phyloP scores from a whole-genome alignment of 2,888 invertebrate genomes.

The Eupsilia transversa region DNA sequence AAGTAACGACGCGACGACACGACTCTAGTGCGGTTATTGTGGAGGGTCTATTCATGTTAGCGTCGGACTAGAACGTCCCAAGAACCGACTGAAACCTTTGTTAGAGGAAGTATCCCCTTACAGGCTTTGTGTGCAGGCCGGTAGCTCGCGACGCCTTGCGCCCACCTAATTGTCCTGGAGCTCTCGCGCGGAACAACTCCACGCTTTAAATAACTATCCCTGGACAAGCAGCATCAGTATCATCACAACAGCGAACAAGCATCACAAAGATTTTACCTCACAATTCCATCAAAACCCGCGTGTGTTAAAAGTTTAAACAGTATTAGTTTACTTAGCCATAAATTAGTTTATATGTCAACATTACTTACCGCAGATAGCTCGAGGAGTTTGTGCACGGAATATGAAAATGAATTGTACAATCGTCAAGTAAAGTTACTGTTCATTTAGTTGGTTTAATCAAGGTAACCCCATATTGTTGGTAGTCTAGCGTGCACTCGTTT shows the following conservation, averaged over 20 bases:
- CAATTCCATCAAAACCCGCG: slow-evolving; percentile 46
- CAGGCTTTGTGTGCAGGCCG: slow-evolving; percentile 83
- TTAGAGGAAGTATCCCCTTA: slow-evolving; percentile 89
- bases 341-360: slow-evolving; percentile 37
- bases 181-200: slow-evolving; percentile 83
- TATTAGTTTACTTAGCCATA: slow-evolving; percentile 36
- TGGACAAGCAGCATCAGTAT: slow-evolving; percentile 80
- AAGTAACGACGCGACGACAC: slow-evolving; percentile 20
- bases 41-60: slow-evolving; percentile 70
- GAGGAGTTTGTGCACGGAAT: slow-evolving; percentile 38
- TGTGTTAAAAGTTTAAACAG: slow-evolving; percentile 59
- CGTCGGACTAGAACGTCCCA: slow-evolving; percentile 77
- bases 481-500: slow-evolving; percentile 31
- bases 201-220: slow-evolving; percentile 85
- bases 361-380: slow-evolving; percentile 50
- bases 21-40: slow-evolving; percentile 64
- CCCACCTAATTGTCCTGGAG: slow-evolving; percentile 82
- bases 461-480: slow-evolving; percentile 44
- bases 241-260: slow-evolving; percentile 69
- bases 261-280: slow-evolving; percentile 56
- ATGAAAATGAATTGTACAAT: slow-evolving; percentile 44
- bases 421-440: slow-evolving; percentile 37
- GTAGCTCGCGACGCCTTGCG: slow-evolving; percentile 83
- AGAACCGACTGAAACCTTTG: slow-evolving; percentile 82
- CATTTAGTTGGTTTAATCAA: slow-evolving; percentile 44